Evolutionary conservation across 1,140 invertebrate genomes (phyloP).

Genomic region (Musca domestica): DNA sequence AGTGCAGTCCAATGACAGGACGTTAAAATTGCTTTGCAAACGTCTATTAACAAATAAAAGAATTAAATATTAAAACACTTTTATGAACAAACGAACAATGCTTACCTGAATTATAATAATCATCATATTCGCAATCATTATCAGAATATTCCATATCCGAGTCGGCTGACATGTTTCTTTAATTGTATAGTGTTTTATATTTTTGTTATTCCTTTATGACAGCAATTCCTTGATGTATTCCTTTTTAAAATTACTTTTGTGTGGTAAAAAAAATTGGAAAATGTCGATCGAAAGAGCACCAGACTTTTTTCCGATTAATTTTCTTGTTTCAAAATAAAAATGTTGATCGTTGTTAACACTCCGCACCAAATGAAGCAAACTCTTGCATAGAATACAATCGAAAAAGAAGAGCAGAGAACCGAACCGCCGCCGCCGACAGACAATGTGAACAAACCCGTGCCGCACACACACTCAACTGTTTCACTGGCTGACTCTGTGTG

Average conservation of each 20-base stretch:
- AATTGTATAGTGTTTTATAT: background rate
- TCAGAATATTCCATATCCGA: slow-evolving; percentile 39
- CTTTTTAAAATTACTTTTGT: background rate
- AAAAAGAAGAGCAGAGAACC: no score
- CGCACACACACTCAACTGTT: no score
- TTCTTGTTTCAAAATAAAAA: background rate
- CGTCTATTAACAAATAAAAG: no score
- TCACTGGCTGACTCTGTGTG: no score
- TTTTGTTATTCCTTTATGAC: background rate
- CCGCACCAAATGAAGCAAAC: background rate
- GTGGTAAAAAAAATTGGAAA: background rate
- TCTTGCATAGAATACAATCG: no score
- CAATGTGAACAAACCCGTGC: no score
- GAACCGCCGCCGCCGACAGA: no score
- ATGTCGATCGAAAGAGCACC: background rate
- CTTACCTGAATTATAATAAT: slow-evolving; percentile 36
- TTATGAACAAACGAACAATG: slow-evolving; percentile 1
- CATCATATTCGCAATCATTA: slow-evolving; percentile 36
- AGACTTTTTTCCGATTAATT: background rate
- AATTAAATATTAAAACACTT: no score
- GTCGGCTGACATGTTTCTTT: slow-evolving; percentile 29
- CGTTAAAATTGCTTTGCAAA: no score
- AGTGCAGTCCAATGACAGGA: no score
- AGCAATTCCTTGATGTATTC: background rate
- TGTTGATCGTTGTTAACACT: background rate